phyloP scores from a whole-genome alignment of 2,113 vertebrate genomes.

The Drymodes brunneopygia region DNA sequence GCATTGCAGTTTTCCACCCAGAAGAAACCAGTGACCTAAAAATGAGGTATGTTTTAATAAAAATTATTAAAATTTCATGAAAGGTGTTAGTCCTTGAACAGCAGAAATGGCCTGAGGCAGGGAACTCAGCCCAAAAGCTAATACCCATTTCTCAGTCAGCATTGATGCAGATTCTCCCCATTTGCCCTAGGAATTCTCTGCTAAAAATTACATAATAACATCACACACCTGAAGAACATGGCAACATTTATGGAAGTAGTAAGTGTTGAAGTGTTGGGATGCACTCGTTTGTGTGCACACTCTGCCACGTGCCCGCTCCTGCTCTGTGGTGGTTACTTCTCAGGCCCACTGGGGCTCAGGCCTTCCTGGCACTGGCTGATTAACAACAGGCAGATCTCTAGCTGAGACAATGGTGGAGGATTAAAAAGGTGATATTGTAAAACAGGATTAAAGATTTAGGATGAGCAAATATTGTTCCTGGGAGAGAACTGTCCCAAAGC shows the following conservation, averaged over 20 bases:
- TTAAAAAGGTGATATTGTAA: not conserved
- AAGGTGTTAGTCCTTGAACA: not conserved
- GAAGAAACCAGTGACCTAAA: not conserved
- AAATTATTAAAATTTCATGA: not conserved
- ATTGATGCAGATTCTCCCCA: not conserved
- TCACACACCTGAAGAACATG: not conserved
- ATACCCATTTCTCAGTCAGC: not conserved
- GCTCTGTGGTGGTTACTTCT: fast-evolving
- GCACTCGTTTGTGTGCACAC: not conserved
- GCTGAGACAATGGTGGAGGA: not conserved
- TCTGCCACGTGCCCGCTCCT: not conserved
- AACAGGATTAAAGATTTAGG: not conserved
- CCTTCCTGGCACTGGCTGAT: not conserved
- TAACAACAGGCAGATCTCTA: not conserved
- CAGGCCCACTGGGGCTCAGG: not conserved
- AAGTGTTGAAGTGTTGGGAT: not conserved
- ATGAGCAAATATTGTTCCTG: not conserved
- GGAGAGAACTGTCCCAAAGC: not conserved
- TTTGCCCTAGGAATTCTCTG: not conserved
- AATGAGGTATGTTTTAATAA: not conserved
- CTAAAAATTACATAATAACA: not conserved
- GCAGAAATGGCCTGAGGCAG: not conserved
- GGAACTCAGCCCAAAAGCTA: not conserved
- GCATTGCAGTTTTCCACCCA: not conserved
- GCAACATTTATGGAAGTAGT: not conserved